Conservation (phyloP, 1,140 invertebrate genomes). For the Delia radicum region DNA sequence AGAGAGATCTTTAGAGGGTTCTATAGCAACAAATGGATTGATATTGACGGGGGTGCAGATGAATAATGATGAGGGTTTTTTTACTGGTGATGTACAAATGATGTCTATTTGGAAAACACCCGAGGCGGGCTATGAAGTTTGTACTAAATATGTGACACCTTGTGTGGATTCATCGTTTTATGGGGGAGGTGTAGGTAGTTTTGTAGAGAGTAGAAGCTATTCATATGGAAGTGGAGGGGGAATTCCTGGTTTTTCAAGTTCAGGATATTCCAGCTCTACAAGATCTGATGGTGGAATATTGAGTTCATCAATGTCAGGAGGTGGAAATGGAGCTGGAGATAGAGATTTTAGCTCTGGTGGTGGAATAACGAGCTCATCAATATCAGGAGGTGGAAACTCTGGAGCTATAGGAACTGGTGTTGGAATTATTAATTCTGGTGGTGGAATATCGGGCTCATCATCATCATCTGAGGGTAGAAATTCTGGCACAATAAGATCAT, state of each 20-base stretch:
- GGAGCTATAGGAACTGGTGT: neutral
- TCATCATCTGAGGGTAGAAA: too few relatives aligned
- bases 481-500: neutral
- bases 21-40: constrained; percentile 68
- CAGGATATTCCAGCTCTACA: neutral
- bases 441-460: neutral
- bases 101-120: constrained; percentile 71
- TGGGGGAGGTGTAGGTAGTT: neutral
- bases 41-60: constrained; percentile 72
- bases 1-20: constrained; percentile 60
- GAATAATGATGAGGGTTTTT: constrained; percentile 61
- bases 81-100: constrained; percentile 73
- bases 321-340: neutral
- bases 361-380: too few relatives aligned
- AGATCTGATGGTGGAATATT: too few relatives aligned
- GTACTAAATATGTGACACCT: constrained; percentile 65
- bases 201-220: neutral
- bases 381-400: neutral
- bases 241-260: neutral
- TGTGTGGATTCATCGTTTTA: constrained; percentile 55
- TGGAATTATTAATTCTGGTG: neutral
- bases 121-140: constrained; percentile 79
- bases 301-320: neutral
- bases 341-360: too few relatives aligned
- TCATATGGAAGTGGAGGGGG: neutral